Evolutionary conservation across 2,113 vertebrate genomes (phyloP), one percentile per base, ranked within the genome.

Genomic region (Limanda limanda): DNA sequence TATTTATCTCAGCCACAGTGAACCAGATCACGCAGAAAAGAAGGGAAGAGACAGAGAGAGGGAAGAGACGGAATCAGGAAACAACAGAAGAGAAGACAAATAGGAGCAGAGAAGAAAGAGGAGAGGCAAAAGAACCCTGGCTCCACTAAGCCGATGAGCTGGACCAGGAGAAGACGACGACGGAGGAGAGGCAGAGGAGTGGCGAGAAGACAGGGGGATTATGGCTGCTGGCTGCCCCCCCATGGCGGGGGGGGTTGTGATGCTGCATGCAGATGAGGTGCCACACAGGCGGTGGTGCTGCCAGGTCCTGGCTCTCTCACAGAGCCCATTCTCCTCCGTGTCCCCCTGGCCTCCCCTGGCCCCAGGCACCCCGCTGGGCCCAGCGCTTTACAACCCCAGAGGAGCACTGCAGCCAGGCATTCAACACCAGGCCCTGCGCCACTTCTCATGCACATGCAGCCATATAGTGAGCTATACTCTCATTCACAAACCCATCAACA

Each of bases 241-340:
- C 95, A 93, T 95, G 95, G 95, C 77, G 96, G 92, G 93, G 85
- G 92, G 92, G 94, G 96, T 96, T 96, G 96, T 94, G 96, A 95
- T 93, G 94, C 94, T 97, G 97, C 96, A 98, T 98, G 97, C 95
- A 96, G 97, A 99, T 98, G 97, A 98, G 96, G 95, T 96, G 91
- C 94, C 95, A 91, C 94, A 96, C 93, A 95, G 88, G 95, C 92
- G 81, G 91, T 89, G 76, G 92, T 90, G 94, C 94, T 95, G 94
- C 94, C 93, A 96, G 95, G 91, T 95, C 95, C 90, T 93, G 83
- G 94, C 95, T 96, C 96, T 94, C 94, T 98, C 97, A 98, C 96
- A 95, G 94, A 94, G 94, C 92, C 90, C 94, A 92, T 96, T 97
- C 96, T 96, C 96, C 96, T 93, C 74, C 71, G 52, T 79, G 89